phyloP scores from a whole-genome alignment of 2,113 vertebrate genomes.

The Isurus oxyrinchus region DNA sequence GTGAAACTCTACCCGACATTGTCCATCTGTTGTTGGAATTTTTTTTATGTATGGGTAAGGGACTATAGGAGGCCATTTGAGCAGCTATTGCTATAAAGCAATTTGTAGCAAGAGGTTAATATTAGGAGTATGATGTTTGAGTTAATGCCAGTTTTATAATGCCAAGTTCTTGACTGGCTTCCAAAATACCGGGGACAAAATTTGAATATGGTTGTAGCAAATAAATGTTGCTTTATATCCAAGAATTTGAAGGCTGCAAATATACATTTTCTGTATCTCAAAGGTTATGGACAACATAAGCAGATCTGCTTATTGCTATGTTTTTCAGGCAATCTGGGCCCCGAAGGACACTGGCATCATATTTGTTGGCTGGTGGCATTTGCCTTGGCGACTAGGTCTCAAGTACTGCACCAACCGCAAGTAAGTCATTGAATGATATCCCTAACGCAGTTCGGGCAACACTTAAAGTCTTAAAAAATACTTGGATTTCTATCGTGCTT shows the following conservation, averaged over 20 bases:
- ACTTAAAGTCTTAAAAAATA: background rate
- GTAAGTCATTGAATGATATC: slow-evolving; percentile 51
- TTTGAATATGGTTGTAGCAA: background rate
- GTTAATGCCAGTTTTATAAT: background rate
- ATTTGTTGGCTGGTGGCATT: slow-evolving; percentile 86
- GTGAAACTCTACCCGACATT: background rate
- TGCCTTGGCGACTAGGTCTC: slow-evolving; percentile 81
- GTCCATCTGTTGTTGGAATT: background rate
- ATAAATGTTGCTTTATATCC: background rate
- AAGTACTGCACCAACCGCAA: slow-evolving; percentile 78
- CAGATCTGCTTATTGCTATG: background rate
- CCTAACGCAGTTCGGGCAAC: background rate
- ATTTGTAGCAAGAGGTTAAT: background rate
- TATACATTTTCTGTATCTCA: background rate
- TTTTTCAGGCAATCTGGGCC: slow-evolving; percentile 82
- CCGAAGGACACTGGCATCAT: slow-evolving; percentile 76
- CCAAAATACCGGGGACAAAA: background rate
- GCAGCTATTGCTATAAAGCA: background rate
- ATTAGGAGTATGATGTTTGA: background rate
- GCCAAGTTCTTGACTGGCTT: background rate
- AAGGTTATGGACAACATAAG: background rate
- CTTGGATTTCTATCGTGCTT: background rate
- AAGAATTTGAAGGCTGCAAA: background rate
- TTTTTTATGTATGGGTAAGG: background rate
- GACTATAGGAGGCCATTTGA: background rate